A percentile compares a stretch with the other conserved stretches of the same genome.
These are phyloP conservation scores for Albula goreensis DNA, from an alignment of 2,113 vertebrate species.

Conservation along the genomic window DNA sequence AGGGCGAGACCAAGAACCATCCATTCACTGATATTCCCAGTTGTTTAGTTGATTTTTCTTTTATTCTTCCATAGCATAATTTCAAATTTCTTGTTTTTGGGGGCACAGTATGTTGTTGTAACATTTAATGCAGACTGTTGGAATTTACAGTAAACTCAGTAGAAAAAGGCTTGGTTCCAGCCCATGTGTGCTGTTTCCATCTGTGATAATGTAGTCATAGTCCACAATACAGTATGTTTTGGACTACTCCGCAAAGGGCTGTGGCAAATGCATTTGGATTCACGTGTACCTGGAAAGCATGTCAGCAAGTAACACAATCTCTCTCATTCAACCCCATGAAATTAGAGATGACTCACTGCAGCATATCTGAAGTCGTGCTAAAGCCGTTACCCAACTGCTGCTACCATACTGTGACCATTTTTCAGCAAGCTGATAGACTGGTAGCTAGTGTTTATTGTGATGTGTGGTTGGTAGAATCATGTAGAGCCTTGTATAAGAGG, in stretches of 20 bases:
- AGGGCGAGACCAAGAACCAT: not conserved
- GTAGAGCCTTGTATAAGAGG: constrained; percentile 46
- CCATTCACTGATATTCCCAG: not conserved
- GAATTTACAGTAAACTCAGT: not conserved
- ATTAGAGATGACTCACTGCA: constrained; percentile 58
- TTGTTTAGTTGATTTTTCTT: not conserved
- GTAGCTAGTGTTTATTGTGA: constrained; percentile 51
- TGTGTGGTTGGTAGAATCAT: constrained; percentile 53
- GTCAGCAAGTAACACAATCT: constrained; percentile 38
- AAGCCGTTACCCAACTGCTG: constrained; percentile 57
- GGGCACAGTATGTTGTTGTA: not conserved
- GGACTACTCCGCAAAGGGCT: not conserved
- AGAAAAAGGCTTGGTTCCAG: not conserved
- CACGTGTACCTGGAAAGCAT: not conserved
- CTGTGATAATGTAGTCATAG: not conserved
- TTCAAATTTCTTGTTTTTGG: not conserved
- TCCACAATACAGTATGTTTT: not conserved
- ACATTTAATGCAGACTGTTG: not conserved
- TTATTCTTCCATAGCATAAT: not conserved
- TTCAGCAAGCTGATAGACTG: constrained; percentile 52
- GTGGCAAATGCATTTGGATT: not conserved
- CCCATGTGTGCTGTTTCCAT: not conserved
- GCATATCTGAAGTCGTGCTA: constrained; percentile 39
- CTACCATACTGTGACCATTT: constrained; percentile 48
- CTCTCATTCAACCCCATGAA: not conserved